phyloP scores from a whole-genome alignment of 2,888 invertebrate species.

The Dysmachus trigonus region DNA sequence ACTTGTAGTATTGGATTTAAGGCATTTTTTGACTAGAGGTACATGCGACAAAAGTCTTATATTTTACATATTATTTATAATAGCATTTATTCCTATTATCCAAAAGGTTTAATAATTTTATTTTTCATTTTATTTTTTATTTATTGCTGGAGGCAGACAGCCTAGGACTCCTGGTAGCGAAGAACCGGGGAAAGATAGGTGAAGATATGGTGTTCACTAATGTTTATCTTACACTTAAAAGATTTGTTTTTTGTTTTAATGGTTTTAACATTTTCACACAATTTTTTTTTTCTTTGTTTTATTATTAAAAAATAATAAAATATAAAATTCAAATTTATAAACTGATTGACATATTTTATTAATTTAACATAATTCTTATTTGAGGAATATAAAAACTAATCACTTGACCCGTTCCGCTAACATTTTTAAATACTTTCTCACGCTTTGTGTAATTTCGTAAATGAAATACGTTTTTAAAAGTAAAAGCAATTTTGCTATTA shows the following conservation, averaged over 20 bases:
- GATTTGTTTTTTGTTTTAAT: neutral
- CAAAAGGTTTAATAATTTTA: neutral
- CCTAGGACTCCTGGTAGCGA: neutral
- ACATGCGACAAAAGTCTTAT: neutral
- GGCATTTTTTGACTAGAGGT: no score
- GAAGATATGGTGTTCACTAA: neutral
- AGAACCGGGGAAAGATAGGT: neutral
- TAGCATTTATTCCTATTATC: neutral
- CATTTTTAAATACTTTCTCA: no score
- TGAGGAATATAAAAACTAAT: neutral
- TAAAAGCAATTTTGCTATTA: no score
- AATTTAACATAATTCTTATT: neutral
- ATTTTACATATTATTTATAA: neutral
- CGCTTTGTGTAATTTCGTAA: no score
- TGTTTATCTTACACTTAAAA: neutral
- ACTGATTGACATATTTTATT: neutral
- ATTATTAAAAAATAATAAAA: no score
- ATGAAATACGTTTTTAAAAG: no score
- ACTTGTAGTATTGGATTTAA: no score
- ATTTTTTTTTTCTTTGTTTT: neutral
- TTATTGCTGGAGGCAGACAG: neutral
- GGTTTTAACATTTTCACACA: neutral
- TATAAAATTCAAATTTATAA: no score
- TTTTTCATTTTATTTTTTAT: neutral
- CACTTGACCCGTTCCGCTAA: no score